Evolutionary conservation across 2,888 invertebrate genomes (phyloP), one percentile per base, ranked within the genome.

Genomic region (Beris chalybata): DNA sequence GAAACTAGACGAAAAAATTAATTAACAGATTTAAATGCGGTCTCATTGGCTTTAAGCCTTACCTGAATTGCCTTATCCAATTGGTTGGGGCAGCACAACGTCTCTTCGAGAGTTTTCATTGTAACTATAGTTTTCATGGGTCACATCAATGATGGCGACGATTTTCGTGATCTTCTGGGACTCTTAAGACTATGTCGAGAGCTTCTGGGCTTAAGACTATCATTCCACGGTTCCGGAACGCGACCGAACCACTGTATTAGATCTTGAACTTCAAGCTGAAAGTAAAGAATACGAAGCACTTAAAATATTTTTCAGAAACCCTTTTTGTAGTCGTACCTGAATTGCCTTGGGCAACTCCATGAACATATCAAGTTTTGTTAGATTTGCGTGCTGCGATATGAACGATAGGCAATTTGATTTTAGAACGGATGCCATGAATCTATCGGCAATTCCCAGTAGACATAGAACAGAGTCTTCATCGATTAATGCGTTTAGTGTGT

Each of bases 381-480:
- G 68, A 63, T 74, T 73, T 11, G 76, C 71, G 70, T 78, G 75
- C 66, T 78, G 78, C 57, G 78, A 77, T 63, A 79, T 71, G 71
- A 78, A 78, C 55, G 78, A 75, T 57, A 79, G 71, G 67, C 78
- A 78, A 70, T 75, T 78, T 53, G 77, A 74, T 70, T 77, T 78
- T 15, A 79, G 67, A 1, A 72, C 74, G 5, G 73, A 73, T 13
- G 87, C 87, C 76, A 85, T 85, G 74, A 86, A 87, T 71, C 87
- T 87, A 78, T 89, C 88, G 4, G 87, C 87, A 74, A 89, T 83
- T 70, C 85, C 85, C 56, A 88, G 79, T 58, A 88, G 83, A 75
- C 86, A 88, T 55, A 88, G 80, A 1, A 85, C 87, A 4, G 85
- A 85, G 64, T 88, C 87, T 66, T 85, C 84, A 75, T 88, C 87